Evolutionary conservation across 1,140 invertebrate species (phyloP).

Genomic region (Drosophila hydei): DNA sequence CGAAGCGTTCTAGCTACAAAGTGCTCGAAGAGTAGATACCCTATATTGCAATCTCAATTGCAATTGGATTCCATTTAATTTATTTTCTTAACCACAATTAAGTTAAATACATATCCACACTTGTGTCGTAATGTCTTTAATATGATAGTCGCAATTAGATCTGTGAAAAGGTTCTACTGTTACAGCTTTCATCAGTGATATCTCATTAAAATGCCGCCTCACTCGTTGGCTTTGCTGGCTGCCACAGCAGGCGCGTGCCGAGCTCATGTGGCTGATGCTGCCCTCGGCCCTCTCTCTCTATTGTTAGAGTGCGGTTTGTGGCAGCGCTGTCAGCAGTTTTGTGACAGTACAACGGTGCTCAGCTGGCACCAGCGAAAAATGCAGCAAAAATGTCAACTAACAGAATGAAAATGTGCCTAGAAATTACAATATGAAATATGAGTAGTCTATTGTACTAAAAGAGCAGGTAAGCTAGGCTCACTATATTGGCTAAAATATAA

Average conservation of each 20-base stretch:
- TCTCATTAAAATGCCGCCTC: conserved; percentile 74
- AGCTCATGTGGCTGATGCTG: conserved; percentile 46
- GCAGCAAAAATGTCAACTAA: conserved; percentile 40
- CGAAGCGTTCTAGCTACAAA: not conserved
- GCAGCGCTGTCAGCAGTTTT: conserved; percentile 64
- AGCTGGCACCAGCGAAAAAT: conserved; percentile 42
- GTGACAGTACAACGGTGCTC: conserved; percentile 20
- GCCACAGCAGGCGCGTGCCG: conserved; percentile 28
- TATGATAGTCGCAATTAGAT: conserved; percentile 50
- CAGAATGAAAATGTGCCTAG: conserved; percentile 71
- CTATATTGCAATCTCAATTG: not conserved
- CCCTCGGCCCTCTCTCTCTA: conserved; percentile 39
- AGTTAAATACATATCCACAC: not conserved
- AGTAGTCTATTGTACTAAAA: conserved; percentile 15
- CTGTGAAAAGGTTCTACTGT: conserved; percentile 15
- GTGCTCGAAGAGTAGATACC: not conserved
- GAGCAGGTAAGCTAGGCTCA: not conserved
- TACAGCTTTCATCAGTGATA: conserved; percentile 50
- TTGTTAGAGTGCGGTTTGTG: conserved; percentile 18
- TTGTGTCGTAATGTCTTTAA: not conserved
- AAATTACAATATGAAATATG: conserved; percentile 71
- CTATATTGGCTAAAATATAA: conserved; percentile 64
- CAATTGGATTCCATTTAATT: too few relatives aligned
- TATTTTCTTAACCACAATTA: not conserved
- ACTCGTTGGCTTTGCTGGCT: conserved; percentile 42